Conservation (phyloP, 2,888 invertebrate genomes). For the Tipula helvola region DNA sequence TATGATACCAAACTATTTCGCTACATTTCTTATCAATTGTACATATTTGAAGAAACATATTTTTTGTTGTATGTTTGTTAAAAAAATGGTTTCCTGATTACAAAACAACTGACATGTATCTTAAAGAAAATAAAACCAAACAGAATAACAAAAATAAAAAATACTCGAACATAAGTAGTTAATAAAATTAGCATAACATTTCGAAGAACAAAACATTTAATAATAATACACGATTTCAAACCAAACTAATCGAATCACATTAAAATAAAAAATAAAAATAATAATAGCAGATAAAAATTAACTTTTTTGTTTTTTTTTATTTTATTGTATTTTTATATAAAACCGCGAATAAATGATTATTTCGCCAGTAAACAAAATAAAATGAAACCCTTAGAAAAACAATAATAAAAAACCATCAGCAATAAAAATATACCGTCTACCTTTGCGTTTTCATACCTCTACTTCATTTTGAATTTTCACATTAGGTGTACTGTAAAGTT, state of each 20-base stretch:
- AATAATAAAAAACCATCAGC: background rate
- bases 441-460: background rate
- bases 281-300: background rate
- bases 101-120: background rate
- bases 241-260: constrained; percentile 6
- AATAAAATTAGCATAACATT: constrained; percentile 9
- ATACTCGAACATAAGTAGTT: background rate
- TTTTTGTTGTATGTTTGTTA: background rate
- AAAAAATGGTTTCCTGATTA: background rate
- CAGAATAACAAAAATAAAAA: background rate
- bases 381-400: background rate
- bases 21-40: background rate
- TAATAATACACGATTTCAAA: constrained; percentile 8
- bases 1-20: background rate
- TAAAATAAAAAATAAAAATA: background rate
- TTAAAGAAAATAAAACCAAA: background rate
- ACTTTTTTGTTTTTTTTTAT: background rate
- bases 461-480: background rate
- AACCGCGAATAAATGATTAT: constrained; percentile 1
- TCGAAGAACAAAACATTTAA: background rate
- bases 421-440: background rate
- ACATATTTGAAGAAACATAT: background rate
- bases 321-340: background rate
- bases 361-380: background rate
- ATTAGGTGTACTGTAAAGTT: background rate